These are phyloP conservation scores for Sipha flava DNA, from an alignment of 1,140 invertebrate genomes.

Conservation along the genomic window DNA sequence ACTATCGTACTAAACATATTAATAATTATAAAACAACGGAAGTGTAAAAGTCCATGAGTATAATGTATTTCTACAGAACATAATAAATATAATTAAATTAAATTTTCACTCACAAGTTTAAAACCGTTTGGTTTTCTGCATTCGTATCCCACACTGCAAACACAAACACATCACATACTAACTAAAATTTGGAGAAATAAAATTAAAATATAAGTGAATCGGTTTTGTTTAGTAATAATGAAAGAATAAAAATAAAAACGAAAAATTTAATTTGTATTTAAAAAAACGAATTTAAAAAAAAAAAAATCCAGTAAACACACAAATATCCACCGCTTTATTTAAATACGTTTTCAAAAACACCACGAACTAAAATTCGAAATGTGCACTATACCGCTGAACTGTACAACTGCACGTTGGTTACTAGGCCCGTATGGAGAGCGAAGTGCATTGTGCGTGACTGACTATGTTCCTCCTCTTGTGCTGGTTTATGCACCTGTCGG, in stretches of 20 bases:
- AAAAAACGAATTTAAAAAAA: neutral
- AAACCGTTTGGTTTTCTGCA: neutral
- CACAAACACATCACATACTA: neutral
- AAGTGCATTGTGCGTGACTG: slow-evolving; percentile 17
- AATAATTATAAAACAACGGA: too few species aligned
- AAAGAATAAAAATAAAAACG: too few species aligned
- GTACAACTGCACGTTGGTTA: neutral
- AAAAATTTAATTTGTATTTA: too few species aligned
- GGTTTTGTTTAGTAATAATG: too few species aligned
- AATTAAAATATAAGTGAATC: neutral
- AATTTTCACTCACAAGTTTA: neutral
- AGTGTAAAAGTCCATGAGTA: too few species aligned
- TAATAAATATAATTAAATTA: too few species aligned
- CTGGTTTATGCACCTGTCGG: slow-evolving; percentile 8
- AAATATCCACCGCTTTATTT: neutral
- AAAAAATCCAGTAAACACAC: neutral
- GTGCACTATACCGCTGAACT: neutral
- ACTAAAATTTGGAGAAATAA: too few species aligned
- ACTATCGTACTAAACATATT: neutral
- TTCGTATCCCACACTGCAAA: neutral
- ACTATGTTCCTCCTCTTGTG: neutral
- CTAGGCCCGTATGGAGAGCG: neutral
- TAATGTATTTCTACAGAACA: too few species aligned
- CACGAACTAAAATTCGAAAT: neutral
- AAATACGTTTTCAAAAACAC: neutral